Base-by-base conservation (phyloP, 2,113 vertebrate species). In the Platycercus adscitus region DNA sequence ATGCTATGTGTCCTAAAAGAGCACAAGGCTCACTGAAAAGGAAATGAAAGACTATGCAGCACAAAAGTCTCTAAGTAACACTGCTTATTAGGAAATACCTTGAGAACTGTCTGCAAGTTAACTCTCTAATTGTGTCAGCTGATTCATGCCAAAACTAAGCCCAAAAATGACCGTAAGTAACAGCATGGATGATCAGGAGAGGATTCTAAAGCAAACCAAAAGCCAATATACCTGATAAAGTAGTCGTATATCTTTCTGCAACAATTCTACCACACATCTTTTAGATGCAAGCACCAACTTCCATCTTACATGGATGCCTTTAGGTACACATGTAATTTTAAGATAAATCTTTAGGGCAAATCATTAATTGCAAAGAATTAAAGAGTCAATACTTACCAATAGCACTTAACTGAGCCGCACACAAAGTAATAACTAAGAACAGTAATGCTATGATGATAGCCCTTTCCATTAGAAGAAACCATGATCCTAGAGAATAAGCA, bases 351-450 rank as follows among this genome's bases (percentile, higher is more conserved):
- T 35, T 47, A 92, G 19, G 46, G 88, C 17, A 89, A 91, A 85
- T 39, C 19, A 88, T 6, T 41, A 85, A 80, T 37, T 37, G 58
- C 79, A 87, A 80, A 89, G 71, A 95, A 95, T 68, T 78, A 66
- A 77, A 60, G 81, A 93, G 56, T 43, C 56, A 41, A 80, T 96
- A 98, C 98, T 98, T 97, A 98, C 98, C 97, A 91, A 97, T 73
- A 86, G 96, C n/a, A 89, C 39, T 88, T 24, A 98, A 93, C 81
- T 98, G 97, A 86, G 81, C 88, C 83, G 58, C 97, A 91, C 91
- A 98, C 17, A 98, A 92, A 88, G 95, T 10, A 90, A 96, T 65
- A 86, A 96, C 93, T 91, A 97, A 66, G 84, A 96, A 73, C 72
- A 97, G 60, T 86, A 97, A 86, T 26, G 61, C 81, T 92, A 98